phyloP scores from a whole-genome alignment of 2,888 invertebrate genomes.

The Galeopsomyia nigrocyanea region DNA sequence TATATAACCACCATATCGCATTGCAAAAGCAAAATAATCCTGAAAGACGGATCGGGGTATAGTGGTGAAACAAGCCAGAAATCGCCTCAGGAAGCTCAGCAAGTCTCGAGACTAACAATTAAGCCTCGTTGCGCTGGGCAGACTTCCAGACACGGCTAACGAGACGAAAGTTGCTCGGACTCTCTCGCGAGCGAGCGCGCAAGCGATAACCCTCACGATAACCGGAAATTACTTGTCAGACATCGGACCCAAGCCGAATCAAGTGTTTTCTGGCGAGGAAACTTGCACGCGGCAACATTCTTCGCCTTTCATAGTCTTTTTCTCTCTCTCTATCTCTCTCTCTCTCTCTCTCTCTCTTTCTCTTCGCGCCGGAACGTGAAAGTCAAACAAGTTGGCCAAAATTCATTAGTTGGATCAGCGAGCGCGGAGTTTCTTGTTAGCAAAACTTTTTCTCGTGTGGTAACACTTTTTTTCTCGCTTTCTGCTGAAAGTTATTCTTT shows the following conservation, averaged over 20 bases:
- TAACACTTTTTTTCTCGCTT: too few species aligned
- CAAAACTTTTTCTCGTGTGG: not conserved
- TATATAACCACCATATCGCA: too few species aligned
- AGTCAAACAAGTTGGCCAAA: conserved; percentile 26
- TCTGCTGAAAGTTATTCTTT: too few species aligned
- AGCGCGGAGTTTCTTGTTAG: not conserved
- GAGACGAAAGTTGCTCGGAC: conserved; percentile 53
- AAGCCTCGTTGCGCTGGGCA: conserved; percentile 28
- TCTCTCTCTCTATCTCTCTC: too few species aligned
- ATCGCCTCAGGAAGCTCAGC: conserved; percentile 21
- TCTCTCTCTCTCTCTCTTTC: too few species aligned
- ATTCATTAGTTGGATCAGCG: conserved; percentile 23
- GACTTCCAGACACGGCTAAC: conserved; percentile 50
- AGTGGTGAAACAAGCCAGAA: conserved; percentile 8
- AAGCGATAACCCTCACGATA: conserved; percentile 53
- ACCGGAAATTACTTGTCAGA: conserved; percentile 63
- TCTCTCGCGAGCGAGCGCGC: conserved; percentile 14
- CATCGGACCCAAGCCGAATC: conserved; percentile 55
- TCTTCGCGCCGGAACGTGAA: not conserved
- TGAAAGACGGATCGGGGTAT: not conserved
- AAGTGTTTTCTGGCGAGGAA: conserved; percentile 61
- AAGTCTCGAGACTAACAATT: conserved; percentile 47
- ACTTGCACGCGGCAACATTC: conserved; percentile 31
- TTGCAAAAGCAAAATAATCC: not conserved
- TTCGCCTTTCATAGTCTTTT: not conserved